Evolutionary conservation across 2,888 invertebrate genomes (phyloP), one percentile per base, ranked within the genome.

Genomic region (Muscina levida): DNA sequence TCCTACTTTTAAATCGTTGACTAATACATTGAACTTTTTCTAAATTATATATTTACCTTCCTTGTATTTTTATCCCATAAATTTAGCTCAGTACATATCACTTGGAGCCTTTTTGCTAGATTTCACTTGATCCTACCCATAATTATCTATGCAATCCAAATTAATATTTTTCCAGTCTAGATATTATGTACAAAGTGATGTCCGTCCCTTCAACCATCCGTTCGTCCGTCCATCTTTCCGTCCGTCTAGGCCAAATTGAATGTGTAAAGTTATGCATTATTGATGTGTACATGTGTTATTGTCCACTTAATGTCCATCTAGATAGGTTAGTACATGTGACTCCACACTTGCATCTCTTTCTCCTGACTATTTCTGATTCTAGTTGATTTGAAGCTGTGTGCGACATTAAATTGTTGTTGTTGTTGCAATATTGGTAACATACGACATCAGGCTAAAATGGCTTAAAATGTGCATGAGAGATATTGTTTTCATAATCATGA

Each of bases 261-360:
- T 77, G 71, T 72, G 46, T 53, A 48, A 62, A 72, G 71, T 65
- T 77, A 74, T 77, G 74, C 62, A 65, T 72, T 77, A 81, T 77
- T 81, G 77, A 75, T 81, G 81, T 81, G 3, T 75, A 81, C 81
- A 81, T 81, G 81, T 81, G 81, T 77, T 72, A 71, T 70, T 81
- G 77, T 77, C 81, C 77, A 75, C 81, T 81, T 77, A 81, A 72
- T 77, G 77, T 81, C 71, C 74, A 74, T 66, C 56, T 44, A 44
- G 31, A n/a, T n/a, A n/a, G n/a, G n/a, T 31, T 5, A 31, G 31
- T 8, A 31, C 3, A 31, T 31, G 31, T 53, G 62, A 44, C 51
- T 31, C 37, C 42, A 46, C 42, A 31, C 24, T 67, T 39, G 65
- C 46, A 46, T 17, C 10, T 13, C 42, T 74, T 3, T 31, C 31